Evolutionary conservation across 2,797 vertebrate genomes (phyloP).

Genomic region (Xenops minutus): DNA sequence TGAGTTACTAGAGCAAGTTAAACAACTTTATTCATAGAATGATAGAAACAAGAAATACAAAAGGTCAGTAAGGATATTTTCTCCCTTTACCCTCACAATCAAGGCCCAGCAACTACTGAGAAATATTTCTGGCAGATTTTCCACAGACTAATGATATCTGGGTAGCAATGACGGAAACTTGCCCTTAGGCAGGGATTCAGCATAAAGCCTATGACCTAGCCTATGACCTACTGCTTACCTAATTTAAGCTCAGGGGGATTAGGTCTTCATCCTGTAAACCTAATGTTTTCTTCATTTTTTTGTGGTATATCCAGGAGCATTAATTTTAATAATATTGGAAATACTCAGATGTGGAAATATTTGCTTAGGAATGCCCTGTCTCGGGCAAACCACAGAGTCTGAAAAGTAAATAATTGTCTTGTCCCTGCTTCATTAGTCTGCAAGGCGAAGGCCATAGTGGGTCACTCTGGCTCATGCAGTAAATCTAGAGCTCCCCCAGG

Average conservation of each 20-base stretch:
- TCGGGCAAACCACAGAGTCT: not conserved
- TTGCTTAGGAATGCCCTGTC: not conserved
- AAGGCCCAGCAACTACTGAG: not conserved
- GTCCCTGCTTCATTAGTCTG: not conserved
- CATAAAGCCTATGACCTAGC: not conserved
- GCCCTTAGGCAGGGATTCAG: not conserved
- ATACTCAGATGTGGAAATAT: not conserved
- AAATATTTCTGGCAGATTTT: not conserved
- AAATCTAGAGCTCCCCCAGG: not conserved
- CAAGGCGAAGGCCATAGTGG: not conserved
- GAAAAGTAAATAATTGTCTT: not conserved
- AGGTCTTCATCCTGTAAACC: not conserved
- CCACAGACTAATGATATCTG: not conserved
- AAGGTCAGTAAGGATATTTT: not conserved
- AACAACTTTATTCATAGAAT: not conserved
- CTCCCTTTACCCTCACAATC: not conserved
- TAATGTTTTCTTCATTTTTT: not conserved
- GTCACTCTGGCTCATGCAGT: not conserved
- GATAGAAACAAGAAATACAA: not conserved
- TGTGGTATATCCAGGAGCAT: not conserved
- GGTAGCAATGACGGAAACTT: not conserved
- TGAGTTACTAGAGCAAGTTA: not conserved
- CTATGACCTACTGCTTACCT: not conserved
- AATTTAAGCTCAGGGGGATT: not conserved
- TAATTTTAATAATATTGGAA: not conserved